Conservation (phyloP, 2,888 invertebrate genomes). For the Drosophila multiciliata region DNA sequence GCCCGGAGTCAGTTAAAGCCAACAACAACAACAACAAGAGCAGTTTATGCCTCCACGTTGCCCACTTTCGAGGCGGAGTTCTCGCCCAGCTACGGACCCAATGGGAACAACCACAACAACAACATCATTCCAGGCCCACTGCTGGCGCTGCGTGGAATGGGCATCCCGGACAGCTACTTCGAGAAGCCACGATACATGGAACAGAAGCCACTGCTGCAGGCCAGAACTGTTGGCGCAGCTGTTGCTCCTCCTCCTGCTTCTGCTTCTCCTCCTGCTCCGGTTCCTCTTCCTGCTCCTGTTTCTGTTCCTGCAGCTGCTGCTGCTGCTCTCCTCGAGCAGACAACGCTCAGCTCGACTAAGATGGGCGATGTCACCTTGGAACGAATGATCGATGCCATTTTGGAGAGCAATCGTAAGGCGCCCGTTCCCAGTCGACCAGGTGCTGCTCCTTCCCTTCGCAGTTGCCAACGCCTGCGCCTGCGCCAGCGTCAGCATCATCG, state of each 20-base stretch:
- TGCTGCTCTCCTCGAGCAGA: conserved; percentile 34
- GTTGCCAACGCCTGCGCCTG: conserved; percentile 10
- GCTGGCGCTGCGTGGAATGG: conserved; percentile 83
- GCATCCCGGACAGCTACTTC: conserved; percentile 84
- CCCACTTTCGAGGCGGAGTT: conserved; percentile 84
- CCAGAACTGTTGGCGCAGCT: background rate
- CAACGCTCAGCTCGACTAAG: conserved; percentile 80
- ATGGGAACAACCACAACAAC: conserved; percentile 1
- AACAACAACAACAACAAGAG: background rate
- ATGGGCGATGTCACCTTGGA: conserved; percentile 84
- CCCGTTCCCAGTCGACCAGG: conserved; percentile 6
- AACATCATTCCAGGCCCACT: conserved; percentile 81
- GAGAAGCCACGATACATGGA: conserved; percentile 84
- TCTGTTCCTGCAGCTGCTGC: background rate
- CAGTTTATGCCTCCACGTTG: conserved; percentile 80
- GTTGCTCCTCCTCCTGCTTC: background rate
- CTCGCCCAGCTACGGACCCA: conserved; percentile 77
- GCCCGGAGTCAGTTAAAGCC: background rate
- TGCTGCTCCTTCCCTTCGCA: conserved; percentile 38
- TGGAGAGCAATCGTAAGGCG: conserved; percentile 81
- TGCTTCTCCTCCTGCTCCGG: background rate
- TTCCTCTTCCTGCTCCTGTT: background rate
- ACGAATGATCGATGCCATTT: conserved; percentile 85
- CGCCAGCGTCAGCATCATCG: conserved; percentile 50
- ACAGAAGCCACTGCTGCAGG: conserved; percentile 27